These are phyloP conservation scores for Barypeithes pellucidus DNA, from an alignment of 2,888 invertebrate genomes.

Conservation along the genomic window DNA sequence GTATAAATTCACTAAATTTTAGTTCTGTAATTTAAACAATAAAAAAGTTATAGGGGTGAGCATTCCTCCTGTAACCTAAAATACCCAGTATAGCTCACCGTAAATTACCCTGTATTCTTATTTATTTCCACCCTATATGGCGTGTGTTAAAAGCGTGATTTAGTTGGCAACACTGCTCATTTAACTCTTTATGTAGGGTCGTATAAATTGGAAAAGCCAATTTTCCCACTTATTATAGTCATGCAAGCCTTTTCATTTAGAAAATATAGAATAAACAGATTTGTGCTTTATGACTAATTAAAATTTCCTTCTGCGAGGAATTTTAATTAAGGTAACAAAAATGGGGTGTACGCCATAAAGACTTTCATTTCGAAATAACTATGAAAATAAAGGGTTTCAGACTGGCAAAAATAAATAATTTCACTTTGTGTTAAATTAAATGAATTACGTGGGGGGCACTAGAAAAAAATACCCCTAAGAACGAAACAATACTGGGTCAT, in stretches of 20 bases:
- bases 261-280: slow-evolving; percentile 41
- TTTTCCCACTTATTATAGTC: slow-evolving; percentile 37
- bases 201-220: slow-evolving; percentile 42
- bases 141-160: slow-evolving; percentile 27
- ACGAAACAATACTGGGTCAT: no score
- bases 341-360: slow-evolving; percentile 13
- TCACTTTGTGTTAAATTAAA: not conserved
- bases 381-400: slow-evolving; percentile 11
- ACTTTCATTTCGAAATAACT: slow-evolving; percentile 19
- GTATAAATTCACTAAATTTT: no score
- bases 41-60: no score
- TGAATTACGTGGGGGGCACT: no score
- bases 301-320: slow-evolving; percentile 38
- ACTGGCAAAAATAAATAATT: slow-evolving; percentile 15
- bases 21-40: no score
- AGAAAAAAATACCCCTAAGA: no score
- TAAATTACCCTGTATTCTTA: not conserved
- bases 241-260: slow-evolving; percentile 31
- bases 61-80: no score
- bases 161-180: slow-evolving; percentile 35
- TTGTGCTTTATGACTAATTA: slow-evolving; percentile 42
- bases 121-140: slow-evolving; percentile 2
- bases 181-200: slow-evolving; percentile 39
- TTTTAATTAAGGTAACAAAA: slow-evolving; percentile 35
- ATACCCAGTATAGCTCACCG: no score